These are phyloP conservation scores for Peromyscus aztecus DNA, from an alignment of 2,797 vertebrate genomes.

Conservation along the genomic window DNA sequence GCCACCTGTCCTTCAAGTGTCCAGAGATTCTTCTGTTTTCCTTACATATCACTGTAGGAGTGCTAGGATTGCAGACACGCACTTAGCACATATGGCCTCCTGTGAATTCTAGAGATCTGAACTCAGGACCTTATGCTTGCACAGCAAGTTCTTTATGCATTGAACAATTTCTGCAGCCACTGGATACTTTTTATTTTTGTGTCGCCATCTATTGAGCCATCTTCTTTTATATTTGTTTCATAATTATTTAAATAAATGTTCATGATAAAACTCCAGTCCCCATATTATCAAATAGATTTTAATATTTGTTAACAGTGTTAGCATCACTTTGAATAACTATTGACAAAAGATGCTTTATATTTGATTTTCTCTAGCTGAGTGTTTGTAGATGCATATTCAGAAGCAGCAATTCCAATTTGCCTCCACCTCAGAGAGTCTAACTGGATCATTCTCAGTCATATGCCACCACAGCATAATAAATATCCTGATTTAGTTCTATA, in stretches of 20 bases:
- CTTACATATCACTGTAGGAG: no score
- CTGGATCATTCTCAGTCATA: background rate
- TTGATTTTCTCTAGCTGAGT: background rate
- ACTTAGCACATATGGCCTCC: no score
- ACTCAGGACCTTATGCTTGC: background rate
- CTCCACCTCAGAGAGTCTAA: background rate
- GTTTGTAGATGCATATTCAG: background rate
- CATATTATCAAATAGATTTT: background rate
- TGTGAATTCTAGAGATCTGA: background rate
- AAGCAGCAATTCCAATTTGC: background rate
- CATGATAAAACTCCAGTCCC: background rate
- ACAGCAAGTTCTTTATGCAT: background rate
- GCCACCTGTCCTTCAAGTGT: background rate
- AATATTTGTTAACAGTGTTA: background rate
- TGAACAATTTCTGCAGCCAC: background rate
- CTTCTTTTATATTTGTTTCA: background rate
- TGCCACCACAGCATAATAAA: fast-evolving
- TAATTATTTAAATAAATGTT: background rate
- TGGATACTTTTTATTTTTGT: background rate
- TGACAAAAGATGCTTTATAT: background rate
- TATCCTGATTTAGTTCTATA: background rate
- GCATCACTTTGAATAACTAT: background rate
- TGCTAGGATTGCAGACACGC: background rate
- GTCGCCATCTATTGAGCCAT: background rate
- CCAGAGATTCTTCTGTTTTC: no score